Base-by-base conservation (phyloP, 23 tunicate genomes). In the Halocynthia aurantium region DNA sequence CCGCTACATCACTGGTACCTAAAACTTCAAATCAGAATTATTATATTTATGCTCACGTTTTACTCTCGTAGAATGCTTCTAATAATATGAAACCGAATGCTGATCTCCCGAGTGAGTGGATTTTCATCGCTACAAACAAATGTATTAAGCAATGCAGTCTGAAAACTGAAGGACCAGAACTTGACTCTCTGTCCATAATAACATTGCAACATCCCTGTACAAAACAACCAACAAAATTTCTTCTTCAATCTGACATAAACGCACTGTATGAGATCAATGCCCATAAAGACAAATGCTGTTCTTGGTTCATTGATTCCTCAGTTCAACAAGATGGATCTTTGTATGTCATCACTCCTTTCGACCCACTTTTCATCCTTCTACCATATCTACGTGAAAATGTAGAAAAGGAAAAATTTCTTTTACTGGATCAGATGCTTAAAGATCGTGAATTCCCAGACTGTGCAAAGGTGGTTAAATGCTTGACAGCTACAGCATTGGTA, bases 321-420 rank as follows among this genome's bases (percentile, higher is more conserved):
- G 98, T 92, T 6, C 56, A 82, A 68, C 70, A 81, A 20, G 92
- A 92, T 75, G 98, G 98, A 11, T 65, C 88, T 10, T 13, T 82
- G 8, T 78, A 62, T 51, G 61, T 86, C 7, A 70, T 69, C 8
- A 86, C 98, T n/a, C 82, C 64, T 69, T 79, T 83, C 76, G 96
- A 89, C 63, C 88, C 96, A 7, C 79, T 89, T 21, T 89, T 66
- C 61, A 40, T 89, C 17, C 13, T 83, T 55, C 73, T 89, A 5
- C 70, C 85, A 6, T 67, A 51, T 19, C 53, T 89, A 53, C 44
- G 21, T 10, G 53, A 76, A 6, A 54, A 44, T 52, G 79, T 62
- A 10, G 51, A 60, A 51, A 72, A 62, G 13, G 82, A 73, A 70
- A 89, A 89, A 55, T 89, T 80, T 81, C 82, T 89, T 15, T 40